Conservation (phyloP, 2,797 vertebrate species). For the Leuciscus waleckii region DNA sequence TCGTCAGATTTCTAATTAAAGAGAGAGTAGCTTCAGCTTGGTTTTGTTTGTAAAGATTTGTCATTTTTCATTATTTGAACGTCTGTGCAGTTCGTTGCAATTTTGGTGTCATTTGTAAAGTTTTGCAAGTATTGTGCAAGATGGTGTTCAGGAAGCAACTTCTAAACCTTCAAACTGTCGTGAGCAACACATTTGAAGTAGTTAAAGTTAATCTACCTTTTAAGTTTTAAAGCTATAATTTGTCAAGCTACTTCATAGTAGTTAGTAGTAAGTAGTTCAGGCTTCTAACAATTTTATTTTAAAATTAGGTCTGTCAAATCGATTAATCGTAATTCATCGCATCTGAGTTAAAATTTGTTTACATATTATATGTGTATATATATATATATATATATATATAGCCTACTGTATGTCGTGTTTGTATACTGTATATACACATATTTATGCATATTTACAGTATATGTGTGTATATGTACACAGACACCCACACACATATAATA, state of each 20-base stretch:
- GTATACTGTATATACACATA: too few species aligned
- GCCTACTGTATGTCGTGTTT: too few species aligned
- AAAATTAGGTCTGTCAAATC: too few species aligned
- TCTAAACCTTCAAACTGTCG: background rate
- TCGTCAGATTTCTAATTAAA: conserved; percentile 27
- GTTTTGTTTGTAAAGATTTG: conserved; percentile 13
- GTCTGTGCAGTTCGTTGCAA: background rate
- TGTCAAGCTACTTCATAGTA: background rate
- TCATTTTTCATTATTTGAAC: conserved; percentile 2
- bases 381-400: too few species aligned
- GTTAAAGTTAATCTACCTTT: background rate
- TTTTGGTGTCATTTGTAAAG: background rate
- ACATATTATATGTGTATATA: too few species aligned
- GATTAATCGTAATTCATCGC: too few species aligned
- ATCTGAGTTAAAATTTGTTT: too few species aligned
- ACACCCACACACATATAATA: too few species aligned
- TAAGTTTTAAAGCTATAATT: background rate
- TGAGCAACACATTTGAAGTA: background rate
- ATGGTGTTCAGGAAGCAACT: background rate
- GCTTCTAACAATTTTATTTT: too few species aligned
- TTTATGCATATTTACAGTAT: too few species aligned
- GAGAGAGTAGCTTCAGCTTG: conserved; percentile 29
- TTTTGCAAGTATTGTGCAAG: background rate
- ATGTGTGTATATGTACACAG: too few species aligned
- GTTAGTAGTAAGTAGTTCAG: background rate